Conservation (phyloP, 2,888 invertebrate species). For the Drosophila austrosaltans region DNA sequence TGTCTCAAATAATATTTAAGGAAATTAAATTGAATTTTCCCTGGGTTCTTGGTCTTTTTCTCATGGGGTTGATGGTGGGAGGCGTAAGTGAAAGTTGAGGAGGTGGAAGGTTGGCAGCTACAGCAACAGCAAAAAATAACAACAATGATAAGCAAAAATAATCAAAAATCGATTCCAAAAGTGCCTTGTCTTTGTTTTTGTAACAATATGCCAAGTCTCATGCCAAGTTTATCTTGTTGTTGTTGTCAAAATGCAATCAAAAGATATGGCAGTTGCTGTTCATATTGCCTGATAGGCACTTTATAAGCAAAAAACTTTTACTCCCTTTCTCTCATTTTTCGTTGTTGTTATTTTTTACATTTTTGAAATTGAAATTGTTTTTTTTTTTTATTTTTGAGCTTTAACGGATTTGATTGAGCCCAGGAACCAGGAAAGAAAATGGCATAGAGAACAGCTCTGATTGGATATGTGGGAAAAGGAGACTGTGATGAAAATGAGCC, state of each 20-base stretch:
- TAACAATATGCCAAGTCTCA: conserved; percentile 64
- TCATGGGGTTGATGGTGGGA: conserved; percentile 8
- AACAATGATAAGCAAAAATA: conserved; percentile 75
- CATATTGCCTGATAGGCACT: conserved; percentile 69
- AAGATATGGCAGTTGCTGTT: conserved; percentile 56
- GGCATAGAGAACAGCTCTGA: conserved; percentile 9
- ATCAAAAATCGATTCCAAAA: conserved; percentile 78
- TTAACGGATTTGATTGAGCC: conserved; percentile 53
- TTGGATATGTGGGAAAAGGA: conserved; percentile 20
- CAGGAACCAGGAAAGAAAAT: conserved; percentile 18
- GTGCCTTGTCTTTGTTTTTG: conserved; percentile 65
- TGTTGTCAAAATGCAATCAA: conserved; percentile 77
- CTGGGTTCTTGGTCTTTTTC: conserved; percentile 41
- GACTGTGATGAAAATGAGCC: not conserved
- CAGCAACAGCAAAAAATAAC: conserved; percentile 31
- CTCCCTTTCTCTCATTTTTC: conserved; percentile 18
- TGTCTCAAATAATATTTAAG: conserved; percentile 80
- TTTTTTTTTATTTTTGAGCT: conserved; percentile 40
- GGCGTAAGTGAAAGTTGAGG: not conserved
- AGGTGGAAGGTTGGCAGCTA: conserved; percentile 15
- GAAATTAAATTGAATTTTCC: conserved; percentile 79
- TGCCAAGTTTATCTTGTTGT: conserved; percentile 37
- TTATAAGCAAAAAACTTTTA: conserved; percentile 58
- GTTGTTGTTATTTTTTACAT: conserved; percentile 13
- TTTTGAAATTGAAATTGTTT: conserved; percentile 66